Evolutionary conservation across 1,140 invertebrate genomes (phyloP), one percentile per base, ranked within the genome.

Genomic region (Limonius californicus): DNA sequence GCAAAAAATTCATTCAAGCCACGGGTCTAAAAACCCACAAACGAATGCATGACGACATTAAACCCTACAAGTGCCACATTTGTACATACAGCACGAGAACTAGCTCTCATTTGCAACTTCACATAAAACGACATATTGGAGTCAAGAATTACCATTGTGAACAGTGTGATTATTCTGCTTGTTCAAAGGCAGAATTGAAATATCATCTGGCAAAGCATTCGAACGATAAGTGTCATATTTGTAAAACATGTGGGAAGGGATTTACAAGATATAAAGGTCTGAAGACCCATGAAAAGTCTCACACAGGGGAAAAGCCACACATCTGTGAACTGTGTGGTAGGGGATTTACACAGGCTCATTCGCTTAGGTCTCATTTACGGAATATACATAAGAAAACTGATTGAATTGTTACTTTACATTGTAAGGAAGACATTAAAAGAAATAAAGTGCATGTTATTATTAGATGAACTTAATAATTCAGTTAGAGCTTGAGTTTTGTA

Each of bases 391-490:
- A 55, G 4, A 47, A 68, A 70, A 84, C 75, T 72, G 2, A 71
- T 69, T 61, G 70, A 61, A 4, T 62, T 62, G 55, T 72, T 69
- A 16, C 68, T 59, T 81, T 81, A 75, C 77, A 80, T 19, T 32
- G 11, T 32, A 32, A 32, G 11, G n/a, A n/a, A n/a, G n/a, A n/a
- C n/a, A n/a, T n/a, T n/a, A n/a, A n/a, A n/a, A n/a, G n/a, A n/a
- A n/a, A n/a, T n/a, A n/a, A n/a, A n/a, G n/a, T n/a, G n/a, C n/a
- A n/a, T n/a, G n/a, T n/a, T n/a, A n/a, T n/a, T n/a, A n/a, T n/a
- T n/a, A n/a, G n/a, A n/a, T n/a, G n/a, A n/a, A n/a, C n/a, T n/a
- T n/a, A n/a, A n/a, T n/a, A n/a, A n/a, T n/a, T n/a, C n/a, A n/a
- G n/a, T n/a, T n/a, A n/a, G n/a, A n/a, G n/a, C n/a, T n/a, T n/a